Percentiles rank a stretch among this genome's conserved stretches.
phyloP scores from a whole-genome alignment of 2,888 invertebrate species.

The Gerris lacustris region DNA sequence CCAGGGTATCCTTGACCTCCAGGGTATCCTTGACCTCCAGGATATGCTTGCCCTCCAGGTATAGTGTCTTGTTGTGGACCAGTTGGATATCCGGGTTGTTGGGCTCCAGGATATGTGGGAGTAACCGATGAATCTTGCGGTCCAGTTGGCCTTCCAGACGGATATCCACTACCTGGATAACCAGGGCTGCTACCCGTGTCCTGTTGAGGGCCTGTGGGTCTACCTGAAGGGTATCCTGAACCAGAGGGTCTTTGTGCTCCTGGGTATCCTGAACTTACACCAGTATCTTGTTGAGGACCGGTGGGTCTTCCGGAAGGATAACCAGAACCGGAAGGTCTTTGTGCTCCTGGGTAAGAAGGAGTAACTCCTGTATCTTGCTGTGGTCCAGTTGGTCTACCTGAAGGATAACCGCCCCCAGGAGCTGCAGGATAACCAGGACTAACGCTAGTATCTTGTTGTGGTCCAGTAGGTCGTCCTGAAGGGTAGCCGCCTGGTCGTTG shows the following conservation, averaged over 20 bases:
- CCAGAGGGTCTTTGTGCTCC: constrained; percentile 26
- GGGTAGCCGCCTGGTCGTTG: constrained; percentile 19
- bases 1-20: constrained; percentile 26
- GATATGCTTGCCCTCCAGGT: not conserved
- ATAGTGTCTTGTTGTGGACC: constrained; percentile 33
- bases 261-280: constrained; percentile 29
- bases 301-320: constrained; percentile 23
- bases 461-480: constrained; percentile 21
- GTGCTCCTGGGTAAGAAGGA: constrained; percentile 25
- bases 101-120: not conserved
- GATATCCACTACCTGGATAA: constrained; percentile 30
- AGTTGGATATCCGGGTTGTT: constrained; percentile 26
- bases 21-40: constrained; percentile 32
- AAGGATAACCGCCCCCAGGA: constrained; percentile 18
- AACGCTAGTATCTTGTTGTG: not conserved
- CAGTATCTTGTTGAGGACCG: constrained; percentile 17
- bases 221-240: constrained; percentile 27
- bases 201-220: constrained; percentile 24
- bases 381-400: constrained; percentile 24
- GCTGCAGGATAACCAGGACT: constrained; percentile 21
- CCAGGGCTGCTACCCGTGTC: constrained; percentile 12
- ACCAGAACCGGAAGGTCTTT: constrained; percentile 18
- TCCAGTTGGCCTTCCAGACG: constrained; percentile 31
- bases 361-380: constrained; percentile 27
- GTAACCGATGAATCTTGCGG: constrained; percentile 23